phyloP scores from a whole-genome alignment of 2,797 vertebrate genomes.

The Mastacembelus armatus region DNA sequence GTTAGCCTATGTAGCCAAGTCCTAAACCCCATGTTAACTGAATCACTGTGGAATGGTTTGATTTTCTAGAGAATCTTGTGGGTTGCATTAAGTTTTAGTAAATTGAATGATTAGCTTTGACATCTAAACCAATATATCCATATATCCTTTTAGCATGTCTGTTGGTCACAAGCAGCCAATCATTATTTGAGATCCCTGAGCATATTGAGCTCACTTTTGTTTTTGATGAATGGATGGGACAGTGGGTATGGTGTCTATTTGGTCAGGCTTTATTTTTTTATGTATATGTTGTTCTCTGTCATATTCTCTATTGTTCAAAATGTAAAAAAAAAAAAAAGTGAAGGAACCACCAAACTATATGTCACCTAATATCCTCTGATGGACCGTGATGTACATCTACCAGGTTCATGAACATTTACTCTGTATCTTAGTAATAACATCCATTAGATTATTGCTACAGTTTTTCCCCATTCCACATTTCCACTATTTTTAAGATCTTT shows the following conservation, averaged over 20 bases:
- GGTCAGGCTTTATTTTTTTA: too few relatives aligned
- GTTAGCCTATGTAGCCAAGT: too few relatives aligned
- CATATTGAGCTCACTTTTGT: too few relatives aligned
- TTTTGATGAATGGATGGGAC: too few relatives aligned
- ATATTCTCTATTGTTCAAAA: not conserved
- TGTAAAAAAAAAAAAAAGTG: not conserved
- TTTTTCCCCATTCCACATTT: constrained; percentile 32
- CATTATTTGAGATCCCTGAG: too few relatives aligned
- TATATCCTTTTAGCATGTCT: too few relatives aligned
- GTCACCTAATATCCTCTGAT: constrained; percentile 9
- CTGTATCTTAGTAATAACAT: constrained; percentile 25
- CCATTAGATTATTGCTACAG: constrained; percentile 62
- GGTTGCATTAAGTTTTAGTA: not conserved
- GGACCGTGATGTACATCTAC: not conserved
- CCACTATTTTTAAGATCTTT: constrained; percentile 50
- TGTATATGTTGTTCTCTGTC: not conserved
- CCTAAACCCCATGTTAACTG: too few relatives aligned
- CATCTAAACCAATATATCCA: too few relatives aligned
- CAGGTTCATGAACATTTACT: constrained; percentile 29
- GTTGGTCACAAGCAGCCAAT: too few relatives aligned
- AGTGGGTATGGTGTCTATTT: too few relatives aligned
- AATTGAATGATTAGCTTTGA: not conserved
- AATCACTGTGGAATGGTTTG: too few relatives aligned
- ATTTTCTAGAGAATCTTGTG: too few relatives aligned
- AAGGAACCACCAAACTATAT: not conserved